Conservation (phyloP, 2,888 invertebrate genomes). For the Dione vanillae region DNA sequence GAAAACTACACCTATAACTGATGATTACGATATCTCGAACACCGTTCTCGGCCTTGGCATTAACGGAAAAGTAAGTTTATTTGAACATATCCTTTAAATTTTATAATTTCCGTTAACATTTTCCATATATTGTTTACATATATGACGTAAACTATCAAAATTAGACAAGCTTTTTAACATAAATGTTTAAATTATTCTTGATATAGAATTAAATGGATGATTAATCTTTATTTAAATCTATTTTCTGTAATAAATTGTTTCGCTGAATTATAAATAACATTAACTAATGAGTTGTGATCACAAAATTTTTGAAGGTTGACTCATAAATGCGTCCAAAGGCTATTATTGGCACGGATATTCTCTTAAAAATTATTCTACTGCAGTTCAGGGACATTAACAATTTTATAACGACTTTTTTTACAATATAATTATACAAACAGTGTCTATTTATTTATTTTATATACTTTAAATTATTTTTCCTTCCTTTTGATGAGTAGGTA, state of each 20-base stretch:
- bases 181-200: not conserved
- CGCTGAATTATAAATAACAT: not conserved
- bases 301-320: constrained; percentile 35
- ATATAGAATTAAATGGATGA: not conserved
- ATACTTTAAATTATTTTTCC: not conserved
- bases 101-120: constrained; percentile 4
- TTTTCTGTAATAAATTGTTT: not conserved
- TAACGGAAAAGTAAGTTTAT: constrained; percentile 91
- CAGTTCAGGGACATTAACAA: not conserved
- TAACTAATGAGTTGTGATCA: constrained; percentile 2
- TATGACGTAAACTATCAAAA: constrained; percentile 54
- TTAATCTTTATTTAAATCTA: not conserved
- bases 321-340: constrained; percentile 29
- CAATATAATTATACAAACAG: not conserved
- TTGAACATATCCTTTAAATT: constrained; percentile 27
- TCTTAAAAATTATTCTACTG: constrained; percentile 22
- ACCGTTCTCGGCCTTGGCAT: constrained; percentile 98
- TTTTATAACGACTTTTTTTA: not conserved
- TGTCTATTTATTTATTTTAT: no score
- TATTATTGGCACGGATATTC: constrained; percentile 31
- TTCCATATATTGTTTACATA: constrained; percentile 55
- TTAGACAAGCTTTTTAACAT: constrained; percentile 49
- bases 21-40: constrained; percentile 96
- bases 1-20: constrained; percentile 92
- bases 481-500: not conserved